Percentiles rank a stretch among this genome's conserved stretches.
phyloP scores from a whole-genome alignment of 2,797 vertebrate species.

The Coccyzus lansbergi region DNA sequence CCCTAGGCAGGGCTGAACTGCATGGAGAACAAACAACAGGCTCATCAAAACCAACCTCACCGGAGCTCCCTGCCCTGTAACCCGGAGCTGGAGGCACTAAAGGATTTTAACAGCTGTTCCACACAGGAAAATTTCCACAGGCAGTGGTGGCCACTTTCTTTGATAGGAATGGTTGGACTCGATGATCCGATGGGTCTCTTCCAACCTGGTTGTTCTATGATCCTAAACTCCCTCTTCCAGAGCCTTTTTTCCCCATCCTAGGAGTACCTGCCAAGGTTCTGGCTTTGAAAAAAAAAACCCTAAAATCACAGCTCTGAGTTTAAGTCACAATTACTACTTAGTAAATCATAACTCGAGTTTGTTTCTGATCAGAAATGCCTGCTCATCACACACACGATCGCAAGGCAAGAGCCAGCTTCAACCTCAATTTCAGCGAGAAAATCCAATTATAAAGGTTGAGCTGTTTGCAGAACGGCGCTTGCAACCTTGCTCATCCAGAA shows the following conservation, averaged over 20 bases:
- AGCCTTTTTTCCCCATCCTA: no score
- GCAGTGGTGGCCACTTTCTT: fast-evolving
- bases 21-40: background rate
- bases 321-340: fast-evolving
- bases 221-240: no score
- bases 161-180: no score
- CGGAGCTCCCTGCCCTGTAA: background rate
- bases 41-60: background rate
- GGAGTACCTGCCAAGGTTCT: background rate
- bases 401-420: background rate
- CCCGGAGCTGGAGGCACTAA: fast-evolving
- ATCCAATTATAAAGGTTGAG: background rate
- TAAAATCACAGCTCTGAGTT: background rate
- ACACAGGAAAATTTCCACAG: background rate
- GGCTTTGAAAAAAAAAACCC: background rate
- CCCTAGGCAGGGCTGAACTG: background rate
- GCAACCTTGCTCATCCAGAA: background rate
- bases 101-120: background rate
- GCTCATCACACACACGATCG: background rate
- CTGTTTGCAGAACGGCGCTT: background rate
- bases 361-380: background rate
- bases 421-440: background rate
- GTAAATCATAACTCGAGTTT: background rate
- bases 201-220: no score
- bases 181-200: no score